Percentiles rank a stretch among this genome's conserved stretches.
Evolutionary conservation across 2,797 vertebrate genomes (phyloP).

Genomic region (Anableps anableps): DNA sequence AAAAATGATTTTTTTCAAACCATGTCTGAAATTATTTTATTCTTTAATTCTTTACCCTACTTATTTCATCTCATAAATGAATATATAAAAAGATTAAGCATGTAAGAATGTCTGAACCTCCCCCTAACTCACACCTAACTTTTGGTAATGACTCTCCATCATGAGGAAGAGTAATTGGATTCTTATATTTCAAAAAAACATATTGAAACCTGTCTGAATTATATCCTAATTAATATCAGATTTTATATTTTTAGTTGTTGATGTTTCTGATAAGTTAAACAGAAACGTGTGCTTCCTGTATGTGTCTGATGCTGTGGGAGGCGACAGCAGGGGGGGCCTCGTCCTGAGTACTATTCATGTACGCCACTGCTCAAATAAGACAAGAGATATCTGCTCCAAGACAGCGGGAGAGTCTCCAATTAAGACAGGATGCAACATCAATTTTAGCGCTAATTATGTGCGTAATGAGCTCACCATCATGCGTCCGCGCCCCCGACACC

Average conservation of each 20-base stretch:
- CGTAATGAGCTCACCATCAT: constrained; percentile 94
- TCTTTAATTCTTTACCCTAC: not conserved
- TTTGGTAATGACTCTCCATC: not conserved
- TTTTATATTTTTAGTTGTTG: not conserved
- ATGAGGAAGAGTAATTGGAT: not conserved
- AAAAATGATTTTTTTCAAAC: not conserved
- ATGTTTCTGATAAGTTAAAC: not conserved
- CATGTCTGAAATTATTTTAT: not conserved
- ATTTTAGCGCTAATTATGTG: constrained; percentile 98
- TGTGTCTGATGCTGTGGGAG: not conserved
- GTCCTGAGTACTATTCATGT: not conserved
- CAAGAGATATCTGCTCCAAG: constrained; percentile 85
- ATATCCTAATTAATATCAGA: not conserved
- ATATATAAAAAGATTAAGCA: not conserved
- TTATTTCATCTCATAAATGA: not conserved
- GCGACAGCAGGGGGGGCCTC: not conserved
- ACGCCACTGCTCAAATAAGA: not conserved
- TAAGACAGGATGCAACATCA: constrained; percentile 95
- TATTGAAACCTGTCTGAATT: not conserved
- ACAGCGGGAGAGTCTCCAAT: constrained; percentile 94
- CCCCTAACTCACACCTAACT: too few relatives aligned
- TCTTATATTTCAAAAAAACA: not conserved
- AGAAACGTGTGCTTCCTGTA: not conserved
- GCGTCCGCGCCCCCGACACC: constrained; percentile 93
- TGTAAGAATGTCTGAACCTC: not conserved